Base-by-base conservation (phyloP, 2,888 invertebrate genomes). In the Epirrhoe alternata region DNA sequence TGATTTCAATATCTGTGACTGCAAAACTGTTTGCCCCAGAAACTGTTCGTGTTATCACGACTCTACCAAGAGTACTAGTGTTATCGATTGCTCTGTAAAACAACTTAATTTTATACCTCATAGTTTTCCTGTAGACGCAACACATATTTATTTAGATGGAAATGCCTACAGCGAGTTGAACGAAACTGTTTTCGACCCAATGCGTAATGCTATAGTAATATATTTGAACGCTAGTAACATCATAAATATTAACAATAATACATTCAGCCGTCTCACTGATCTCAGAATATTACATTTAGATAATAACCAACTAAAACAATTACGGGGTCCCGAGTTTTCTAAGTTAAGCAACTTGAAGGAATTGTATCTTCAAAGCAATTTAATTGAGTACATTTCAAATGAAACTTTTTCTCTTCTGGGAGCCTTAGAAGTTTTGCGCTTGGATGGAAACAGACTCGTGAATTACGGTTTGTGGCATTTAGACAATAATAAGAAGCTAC, bases 1-100 rank as follows among this genome's bases (percentile, higher is more conserved):
- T 89, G 98, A 98, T 86, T 98, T 97, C 87, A 98, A 97, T 87
- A 97, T 97, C 69, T 99, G 99, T 90, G 97, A 98, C 88, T 99
- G 99, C 89, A 98, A 98, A 93, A 97, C 97, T 95, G 97, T 97
- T 71, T 99, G 99, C 83, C 99, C 99, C 6, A 95, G 95, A 75
- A 97, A 97, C 82, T 99, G 99, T 94, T 96, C 97, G 75, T 99
- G 99, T 88, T 98, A 97, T 93, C 97, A 98, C 89, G 98, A 99
- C 85, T 97, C 97, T 79, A 96, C 97, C 45, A 98, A 98, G 96
- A 96, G 96, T 78, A 97, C 97, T 38, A 98, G 97, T 88, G 97
- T 98, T 60, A 97, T 98, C 62, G 98, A 98, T 88, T 98, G 98
- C 89, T 97, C 97, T 78, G 95, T 95, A 52, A 96, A 97, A 87